Percentiles rank a stretch among this genome's conserved stretches.
phyloP scores from a whole-genome alignment of 1,140 invertebrate species.

The Metaphire vulgaris region DNA sequence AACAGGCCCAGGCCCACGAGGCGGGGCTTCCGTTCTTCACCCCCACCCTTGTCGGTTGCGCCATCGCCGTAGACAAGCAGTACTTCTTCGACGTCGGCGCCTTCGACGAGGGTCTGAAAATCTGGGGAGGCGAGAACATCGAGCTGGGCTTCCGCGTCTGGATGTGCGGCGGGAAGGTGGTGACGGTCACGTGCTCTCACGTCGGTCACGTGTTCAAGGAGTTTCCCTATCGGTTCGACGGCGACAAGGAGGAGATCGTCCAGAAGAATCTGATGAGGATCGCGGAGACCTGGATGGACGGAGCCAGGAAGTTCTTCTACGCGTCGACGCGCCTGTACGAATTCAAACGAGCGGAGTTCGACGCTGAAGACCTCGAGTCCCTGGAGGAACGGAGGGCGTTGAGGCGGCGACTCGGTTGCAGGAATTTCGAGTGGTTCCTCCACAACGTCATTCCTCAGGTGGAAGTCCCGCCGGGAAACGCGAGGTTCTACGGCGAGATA shows the following conservation, averaged over 20 bases:
- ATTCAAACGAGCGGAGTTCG: conserved; percentile 7
- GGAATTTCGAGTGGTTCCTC: conserved; percentile 33
- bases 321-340: conserved; percentile 25
- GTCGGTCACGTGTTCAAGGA: conserved; percentile 87
- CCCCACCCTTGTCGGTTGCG: conserved; percentile 52
- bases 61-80: conserved; percentile 45
- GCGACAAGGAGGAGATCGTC: conserved; percentile 18
- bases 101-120: conserved; percentile 93
- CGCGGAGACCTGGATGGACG: conserved; percentile 27
- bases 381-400: conserved; percentile 10
- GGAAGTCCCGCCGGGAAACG: conserved; percentile 29
- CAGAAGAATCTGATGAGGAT: conserved; percentile 29
- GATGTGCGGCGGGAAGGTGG: conserved; percentile 95
- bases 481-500: conserved; percentile 31
- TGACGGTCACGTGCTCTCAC: conserved; percentile 96
- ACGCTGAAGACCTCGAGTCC: conserved; percentile 20
- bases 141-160: conserved; percentile 95
- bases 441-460: conserved; percentile 32
- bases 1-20: conserved; percentile 9
- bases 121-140: conserved; percentile 95
- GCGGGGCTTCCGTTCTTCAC: conserved; percentile 25
- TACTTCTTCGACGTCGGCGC: conserved; percentile 73
- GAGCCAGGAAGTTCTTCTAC: conserved; percentile 23
- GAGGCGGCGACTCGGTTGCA: conserved; percentile 27
- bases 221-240: conserved; percentile 23